Evolutionary conservation across 2,113 vertebrate genomes (phyloP).

Genomic region (Struthidea cinerea): DNA sequence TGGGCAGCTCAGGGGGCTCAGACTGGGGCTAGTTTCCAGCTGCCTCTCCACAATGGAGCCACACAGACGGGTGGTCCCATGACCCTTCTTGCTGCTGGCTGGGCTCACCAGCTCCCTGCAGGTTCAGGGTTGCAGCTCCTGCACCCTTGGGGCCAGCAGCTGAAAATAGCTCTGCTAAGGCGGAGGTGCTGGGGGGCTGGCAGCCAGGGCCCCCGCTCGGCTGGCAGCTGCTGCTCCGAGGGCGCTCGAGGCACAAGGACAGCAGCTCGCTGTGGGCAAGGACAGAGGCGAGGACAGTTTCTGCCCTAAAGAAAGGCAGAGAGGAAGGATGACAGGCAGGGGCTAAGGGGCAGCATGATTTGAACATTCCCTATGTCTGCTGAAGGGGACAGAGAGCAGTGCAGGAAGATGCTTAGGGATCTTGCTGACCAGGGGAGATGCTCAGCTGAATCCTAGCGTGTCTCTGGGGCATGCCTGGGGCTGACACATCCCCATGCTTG

Average conservation of each 20-base stretch:
- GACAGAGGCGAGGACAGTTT: background rate
- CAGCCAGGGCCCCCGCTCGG: background rate
- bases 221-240: fast-evolving
- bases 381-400: background rate
- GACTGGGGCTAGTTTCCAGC: background rate
- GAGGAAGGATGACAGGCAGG: background rate
- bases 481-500: fast-evolving
- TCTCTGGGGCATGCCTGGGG: background rate
- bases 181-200: background rate
- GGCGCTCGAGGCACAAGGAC: background rate
- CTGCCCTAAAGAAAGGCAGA: background rate
- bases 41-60: fast-evolving
- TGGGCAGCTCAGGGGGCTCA: background rate
- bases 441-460: background rate
- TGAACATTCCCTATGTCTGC: fast-evolving
- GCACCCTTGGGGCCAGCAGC: background rate
- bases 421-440: background rate
- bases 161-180: conserved; percentile 58
- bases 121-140: background rate
- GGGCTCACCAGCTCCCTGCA: background rate
- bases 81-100: fast-evolving
- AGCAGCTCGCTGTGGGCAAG: fast-evolving
- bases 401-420: background rate
- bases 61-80: fast-evolving
- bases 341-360: fast-evolving